Base-by-base conservation (phyloP, 1,140 invertebrate genomes). In the Drosophila neocordata region DNA sequence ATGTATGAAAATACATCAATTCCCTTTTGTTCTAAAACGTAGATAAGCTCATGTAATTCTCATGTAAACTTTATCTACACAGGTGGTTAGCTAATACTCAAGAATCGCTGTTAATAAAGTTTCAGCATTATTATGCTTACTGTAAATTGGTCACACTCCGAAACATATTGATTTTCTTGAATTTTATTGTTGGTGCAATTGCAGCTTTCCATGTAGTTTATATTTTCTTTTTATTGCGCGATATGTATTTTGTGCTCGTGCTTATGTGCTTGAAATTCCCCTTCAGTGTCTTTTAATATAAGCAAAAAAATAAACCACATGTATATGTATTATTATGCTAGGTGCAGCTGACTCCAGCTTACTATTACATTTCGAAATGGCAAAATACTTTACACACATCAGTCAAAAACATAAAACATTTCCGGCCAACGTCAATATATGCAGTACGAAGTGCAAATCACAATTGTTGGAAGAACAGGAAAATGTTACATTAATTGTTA, bases 341-440 rank as follows among this genome's bases (percentile, higher is more conserved):
- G 75, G 68, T 76, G 66, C 65, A 34, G 53, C 65, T 53, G 48
- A 55, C 53, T 18, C 35, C 59, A 51, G 13, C 5, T 59, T 20
- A 59, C 18, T 20, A 20, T 48, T 59, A 59, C 15, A 56, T 69
- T 77, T 73, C 51, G 51, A 87, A 82, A 87, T 87, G 82, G 69
- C 71, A 62, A 87, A 88, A 57, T 76, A 83, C 61, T 82, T 87
- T 63, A 80, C 77, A 44, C 85, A 84, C 69, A 87, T 87, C 38
- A 87, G 65, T 60, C 83, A 77, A 64, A 87, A 87, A 70, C 51
- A 82, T 41, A 87, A 82, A 69, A 87, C 82, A 24, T 85, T 81
- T 76, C 82, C 82, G 37, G 75, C 79, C 24, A 77, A 82, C 64
- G 52, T 73, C 9, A 78, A 82, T 71, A 69, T 79, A 61, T 77